phyloP scores from a whole-genome alignment of 2,888 invertebrate species.

The Napeogenes sylphis region DNA sequence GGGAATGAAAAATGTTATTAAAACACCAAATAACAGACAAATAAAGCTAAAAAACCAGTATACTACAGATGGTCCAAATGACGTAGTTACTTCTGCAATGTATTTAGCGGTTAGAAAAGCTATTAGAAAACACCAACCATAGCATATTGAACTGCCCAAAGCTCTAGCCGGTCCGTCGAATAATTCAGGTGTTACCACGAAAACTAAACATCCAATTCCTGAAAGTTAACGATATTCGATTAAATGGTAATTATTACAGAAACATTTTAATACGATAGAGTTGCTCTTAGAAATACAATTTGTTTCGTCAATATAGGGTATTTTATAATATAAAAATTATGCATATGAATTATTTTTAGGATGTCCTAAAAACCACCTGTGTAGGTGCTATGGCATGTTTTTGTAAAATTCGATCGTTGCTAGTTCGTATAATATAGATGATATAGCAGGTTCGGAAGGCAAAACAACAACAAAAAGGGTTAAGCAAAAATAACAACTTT shows the following conservation, averaged over 20 bases:
- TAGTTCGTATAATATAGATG: too few relatives aligned
- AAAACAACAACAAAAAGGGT: too few relatives aligned
- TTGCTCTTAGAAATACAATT: neutral
- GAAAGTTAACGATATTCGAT: slow-evolving; percentile 11
- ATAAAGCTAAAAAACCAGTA: slow-evolving; percentile 33
- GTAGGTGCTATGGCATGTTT: too few relatives aligned
- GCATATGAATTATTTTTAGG: too few relatives aligned
- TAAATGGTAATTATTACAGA: neutral
- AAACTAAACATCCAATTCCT: slow-evolving; percentile 55
- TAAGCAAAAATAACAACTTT: too few relatives aligned
- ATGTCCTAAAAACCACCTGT: too few relatives aligned
- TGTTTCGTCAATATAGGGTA: too few relatives aligned
- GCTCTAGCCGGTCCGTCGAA: slow-evolving; percentile 52
- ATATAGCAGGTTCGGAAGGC: too few relatives aligned
- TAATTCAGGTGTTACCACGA: slow-evolving; percentile 50
- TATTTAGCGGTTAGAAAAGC: slow-evolving; percentile 33
- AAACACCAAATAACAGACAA: slow-evolving; percentile 26
- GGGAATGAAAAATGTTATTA: slow-evolving; percentile 32
- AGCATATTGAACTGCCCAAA: slow-evolving; percentile 40
- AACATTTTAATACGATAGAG: neutral
- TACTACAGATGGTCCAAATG: slow-evolving; percentile 33
- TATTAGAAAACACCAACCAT: slow-evolving; percentile 28
- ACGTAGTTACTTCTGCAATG: slow-evolving; percentile 28
- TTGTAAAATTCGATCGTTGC: too few relatives aligned
- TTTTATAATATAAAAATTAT: too few relatives aligned